Evolutionary conservation across 2,797 vertebrate species (phyloP).

Genomic region (Clarias fuscus): DNA sequence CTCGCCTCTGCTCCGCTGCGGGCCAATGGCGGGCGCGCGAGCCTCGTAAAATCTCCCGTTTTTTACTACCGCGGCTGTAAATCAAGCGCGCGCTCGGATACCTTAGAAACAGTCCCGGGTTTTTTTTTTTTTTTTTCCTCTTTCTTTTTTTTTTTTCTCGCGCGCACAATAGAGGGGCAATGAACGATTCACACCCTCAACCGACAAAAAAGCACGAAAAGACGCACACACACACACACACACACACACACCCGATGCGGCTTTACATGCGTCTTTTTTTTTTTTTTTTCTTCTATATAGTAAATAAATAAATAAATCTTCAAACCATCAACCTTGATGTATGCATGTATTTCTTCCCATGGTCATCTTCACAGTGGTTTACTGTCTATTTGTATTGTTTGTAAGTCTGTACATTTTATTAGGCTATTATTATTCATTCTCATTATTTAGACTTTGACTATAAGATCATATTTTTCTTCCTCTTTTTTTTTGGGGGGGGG

Average conservation of each 20-base stretch:
- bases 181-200: constrained; percentile 26
- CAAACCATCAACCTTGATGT: background rate
- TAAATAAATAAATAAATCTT: background rate
- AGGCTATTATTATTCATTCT: background rate
- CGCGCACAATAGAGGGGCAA: constrained; percentile 40
- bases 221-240: background rate
- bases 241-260: constrained; percentile 18
- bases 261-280: constrained; percentile 2
- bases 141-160: constrained; percentile 27
- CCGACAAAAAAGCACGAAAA: background rate
- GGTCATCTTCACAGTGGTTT: background rate
- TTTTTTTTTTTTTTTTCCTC: constrained; percentile 32
- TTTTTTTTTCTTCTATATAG: background rate
- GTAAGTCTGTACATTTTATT: background rate
- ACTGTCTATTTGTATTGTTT: background rate
- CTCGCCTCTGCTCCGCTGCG: constrained; percentile 43
- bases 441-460: background rate
- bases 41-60: constrained; percentile 49
- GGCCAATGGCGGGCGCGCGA: constrained; percentile 56
- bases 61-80: constrained; percentile 59
- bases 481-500: background rate
- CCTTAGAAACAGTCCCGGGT: constrained; percentile 49
- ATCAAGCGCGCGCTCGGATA: constrained; percentile 50
- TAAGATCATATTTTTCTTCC: background rate
- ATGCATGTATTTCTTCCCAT: background rate